Evolutionary conservation across 2,888 invertebrate species (phyloP), one percentile per base, ranked within the genome.

Genomic region (Barypeithes pellucidus): DNA sequence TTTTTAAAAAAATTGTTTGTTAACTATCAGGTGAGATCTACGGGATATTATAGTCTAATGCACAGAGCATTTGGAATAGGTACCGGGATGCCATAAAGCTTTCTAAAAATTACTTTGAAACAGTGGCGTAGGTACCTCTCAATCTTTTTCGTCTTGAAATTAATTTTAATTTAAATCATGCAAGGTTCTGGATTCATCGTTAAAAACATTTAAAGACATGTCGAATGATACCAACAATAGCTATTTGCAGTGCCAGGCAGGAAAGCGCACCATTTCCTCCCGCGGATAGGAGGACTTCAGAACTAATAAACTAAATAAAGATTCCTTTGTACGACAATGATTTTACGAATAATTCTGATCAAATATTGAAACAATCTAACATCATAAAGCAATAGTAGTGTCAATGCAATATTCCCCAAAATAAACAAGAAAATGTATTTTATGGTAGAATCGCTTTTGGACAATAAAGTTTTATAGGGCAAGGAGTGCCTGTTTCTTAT

Each of bases 81-180:
- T 29, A 52, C 18, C 33, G n/a, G 4, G 33, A 14, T 54, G 29
- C 18, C 8, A 33, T 57, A 57, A 57, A 57, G 18, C 5, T n/a
- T 3, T 9, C 18, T 1, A 33, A 50, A 11, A 57, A 36, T 57
- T 57, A 18, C 18, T 57, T 33, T 29, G 11, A 33, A 11, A 18
- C 54, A 57, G 54, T 29, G 52, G 52, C 54, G 33, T 54, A 29
- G n/a, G 11, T 2, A 11, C 4, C 12, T 33, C 33, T 57, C 2
- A 24, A 24, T 29, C 29, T 9, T 29, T n/a, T n/a, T n/a, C n/a
- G n/a, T n/a, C n/a, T n/a, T n/a, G n/a, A n/a, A n/a, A n/a, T n/a
- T n/a, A n/a, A n/a, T n/a, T n/a, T n/a, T 33, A 33, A 33, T 33
- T 33, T 33, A 33, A 33, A n/a, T n/a, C n/a, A n/a, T n/a, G n/a